Evolutionary conservation across 2,888 invertebrate genomes (phyloP), one percentile per base, ranked within the genome.

Genomic region (Dysmachus trigonus): DNA sequence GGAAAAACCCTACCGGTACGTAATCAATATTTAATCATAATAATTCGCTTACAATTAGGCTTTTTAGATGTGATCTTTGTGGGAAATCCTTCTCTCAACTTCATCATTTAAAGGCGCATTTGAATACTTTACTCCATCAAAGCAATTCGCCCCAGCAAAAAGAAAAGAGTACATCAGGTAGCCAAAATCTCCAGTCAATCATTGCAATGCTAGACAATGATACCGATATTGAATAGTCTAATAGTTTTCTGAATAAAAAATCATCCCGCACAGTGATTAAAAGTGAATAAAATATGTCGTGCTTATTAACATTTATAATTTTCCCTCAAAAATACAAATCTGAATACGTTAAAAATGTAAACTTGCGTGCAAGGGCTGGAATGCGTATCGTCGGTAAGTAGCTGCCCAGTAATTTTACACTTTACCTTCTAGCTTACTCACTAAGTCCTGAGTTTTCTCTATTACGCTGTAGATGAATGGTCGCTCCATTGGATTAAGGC

Each of bases 401-500:
- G n/a, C 6, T 38, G 27, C 41, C 72, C n/a, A 47, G 8, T 7
- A 22, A 10, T n/a, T n/a, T 41, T 83, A 83, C 51, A 83, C 72
- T 31, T 72, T 71, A 72, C 72, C 72, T 72, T 83, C 83, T 15
- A 83, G 41, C 72, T 72, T 83, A 71, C 27, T 72, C 27, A 83
- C 83, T 83, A 83, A 30, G 90, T 94, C 93, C 86, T 94, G 93
- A 22, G 94, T 92, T 90, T 93, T 94, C 88, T 94, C 94, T 87
- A 96, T 94, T 7, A 96, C 94, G 89, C 94, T 94, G 89, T 96
- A 95, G 88, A 96, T 94, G 88, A 95, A 96, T 8, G 96, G 96
- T 88, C 97, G 93, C 90, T 96, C 96, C 93, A 94, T 94, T 33
- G 95, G 94, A 92, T 96, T 95, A n/a, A 95, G 94, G 89, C 95